phyloP scores from a whole-genome alignment of 2,888 invertebrate species.

The Macrophya annulata region DNA sequence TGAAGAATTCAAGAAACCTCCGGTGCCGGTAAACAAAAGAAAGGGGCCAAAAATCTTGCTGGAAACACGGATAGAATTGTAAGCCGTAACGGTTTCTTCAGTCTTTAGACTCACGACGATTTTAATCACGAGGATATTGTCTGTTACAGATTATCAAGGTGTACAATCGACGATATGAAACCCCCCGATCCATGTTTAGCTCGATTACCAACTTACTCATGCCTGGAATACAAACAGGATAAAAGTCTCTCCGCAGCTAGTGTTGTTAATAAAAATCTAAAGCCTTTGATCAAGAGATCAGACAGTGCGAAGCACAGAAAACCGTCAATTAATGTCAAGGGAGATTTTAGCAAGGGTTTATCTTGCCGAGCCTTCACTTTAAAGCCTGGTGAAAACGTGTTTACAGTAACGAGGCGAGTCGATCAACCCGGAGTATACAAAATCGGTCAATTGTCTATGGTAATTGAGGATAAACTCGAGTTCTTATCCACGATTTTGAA shows the following conservation, averaged over 20 bases:
- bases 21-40: conserved; percentile 78
- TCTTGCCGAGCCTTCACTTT: conserved; percentile 80
- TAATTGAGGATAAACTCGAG: conserved; percentile 86
- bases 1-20: conserved; percentile 81
- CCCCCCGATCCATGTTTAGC: conserved; percentile 83
- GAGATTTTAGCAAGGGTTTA: conserved; percentile 85
- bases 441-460: conserved; percentile 86
- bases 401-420: conserved; percentile 84
- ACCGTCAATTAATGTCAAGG: conserved; percentile 85
- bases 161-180: conserved; percentile 83
- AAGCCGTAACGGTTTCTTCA: conserved; percentile 70
- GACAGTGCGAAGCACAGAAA: conserved; percentile 88
- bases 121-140: not conserved
- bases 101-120: conserved; percentile 52
- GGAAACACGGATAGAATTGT: conserved; percentile 78
- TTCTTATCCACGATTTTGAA: conserved; percentile 86
- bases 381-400: conserved; percentile 85
- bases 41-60: conserved; percentile 79
- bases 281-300: conserved; percentile 85
- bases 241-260: conserved; percentile 88
- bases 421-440: conserved; percentile 87
- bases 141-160: conserved; percentile 80
- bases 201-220: conserved; percentile 85
- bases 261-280: conserved; percentile 86
- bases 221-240: conserved; percentile 91